These are phyloP conservation scores for Manacus vitellinus DNA, from an alignment of 2,113 vertebrate species.

Conservation along the genomic window DNA sequence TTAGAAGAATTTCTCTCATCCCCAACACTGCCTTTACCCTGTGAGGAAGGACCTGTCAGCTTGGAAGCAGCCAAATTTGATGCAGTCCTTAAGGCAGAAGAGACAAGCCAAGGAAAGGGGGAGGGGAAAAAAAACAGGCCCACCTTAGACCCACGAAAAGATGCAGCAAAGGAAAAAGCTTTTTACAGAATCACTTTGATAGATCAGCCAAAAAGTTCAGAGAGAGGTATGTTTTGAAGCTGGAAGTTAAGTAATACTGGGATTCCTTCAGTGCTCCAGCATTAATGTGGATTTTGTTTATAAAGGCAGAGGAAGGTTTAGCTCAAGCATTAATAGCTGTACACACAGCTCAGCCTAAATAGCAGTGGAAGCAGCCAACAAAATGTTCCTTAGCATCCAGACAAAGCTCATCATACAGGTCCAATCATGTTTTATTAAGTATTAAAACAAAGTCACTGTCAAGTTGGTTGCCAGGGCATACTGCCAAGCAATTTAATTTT, in stretches of 20 bases:
- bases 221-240: background rate
- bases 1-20: slow-evolving; percentile 82
- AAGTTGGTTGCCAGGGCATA: background rate
- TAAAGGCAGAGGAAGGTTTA: background rate
- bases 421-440: background rate
- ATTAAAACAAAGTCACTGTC: background rate
- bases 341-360: background rate
- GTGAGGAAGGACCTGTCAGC: slow-evolving; percentile 78
- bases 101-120: slow-evolving; percentile 54
- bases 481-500: background rate
- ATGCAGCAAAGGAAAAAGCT: slow-evolving; percentile 1
- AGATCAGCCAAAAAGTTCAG: slow-evolving; percentile 37
- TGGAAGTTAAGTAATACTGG: background rate
- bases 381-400: background rate
- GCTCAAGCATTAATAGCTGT: background rate
- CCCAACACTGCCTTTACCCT: slow-evolving; percentile 81
- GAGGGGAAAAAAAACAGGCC: slow-evolving; percentile 54
- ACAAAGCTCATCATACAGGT: background rate
- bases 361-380: slow-evolving; percentile 30
- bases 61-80: slow-evolving; percentile 79
- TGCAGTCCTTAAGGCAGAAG: slow-evolving; percentile 74
- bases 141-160: slow-evolving; percentile 60
- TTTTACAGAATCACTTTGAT: slow-evolving; percentile 29
- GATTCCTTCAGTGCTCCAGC: background rate
- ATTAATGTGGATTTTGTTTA: background rate